These are phyloP conservation scores for Sebastes hubbsi DNA, from an alignment of 2,797 vertebrate genomes.

Conservation along the genomic window DNA sequence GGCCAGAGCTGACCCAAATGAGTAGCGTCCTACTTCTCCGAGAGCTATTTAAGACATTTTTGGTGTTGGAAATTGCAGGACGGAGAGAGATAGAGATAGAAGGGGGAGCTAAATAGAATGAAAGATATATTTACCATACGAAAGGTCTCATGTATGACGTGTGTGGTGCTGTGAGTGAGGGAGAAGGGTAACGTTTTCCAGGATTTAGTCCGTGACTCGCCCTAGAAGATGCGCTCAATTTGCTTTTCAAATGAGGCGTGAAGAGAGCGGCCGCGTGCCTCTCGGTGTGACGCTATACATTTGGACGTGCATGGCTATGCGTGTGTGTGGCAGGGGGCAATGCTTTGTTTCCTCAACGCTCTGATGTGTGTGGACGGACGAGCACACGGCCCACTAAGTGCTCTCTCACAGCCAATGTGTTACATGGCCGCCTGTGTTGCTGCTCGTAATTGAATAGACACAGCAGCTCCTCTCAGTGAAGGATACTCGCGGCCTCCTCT, in stretches of 20 bases:
- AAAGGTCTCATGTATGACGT: slow-evolving; percentile 45
- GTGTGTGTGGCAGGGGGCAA: slow-evolving; percentile 39
- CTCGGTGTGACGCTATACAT: slow-evolving; percentile 62
- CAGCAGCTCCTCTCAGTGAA: slow-evolving; percentile 59
- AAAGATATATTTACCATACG: slow-evolving; percentile 71
- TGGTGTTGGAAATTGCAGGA: slow-evolving; percentile 75
- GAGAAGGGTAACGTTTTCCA: slow-evolving; percentile 66
- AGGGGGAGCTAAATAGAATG: slow-evolving; percentile 64
- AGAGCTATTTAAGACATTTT: slow-evolving; percentile 80
- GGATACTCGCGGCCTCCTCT: slow-evolving; percentile 56
- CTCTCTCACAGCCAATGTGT: slow-evolving; percentile 71
- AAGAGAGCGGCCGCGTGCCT: slow-evolving; percentile 62
- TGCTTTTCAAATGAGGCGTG: slow-evolving; percentile 84
- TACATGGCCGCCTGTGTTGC: slow-evolving; percentile 63
- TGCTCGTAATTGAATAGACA: slow-evolving; percentile 75
- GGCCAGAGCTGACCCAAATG: slow-evolving; percentile 87
- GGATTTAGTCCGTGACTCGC: slow-evolving; percentile 70
- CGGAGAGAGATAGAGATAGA: slow-evolving; percentile 64
- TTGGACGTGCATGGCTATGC: slow-evolving; percentile 54
- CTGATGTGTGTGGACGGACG: slow-evolving; percentile 74
- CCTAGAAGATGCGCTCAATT: slow-evolving; percentile 81
- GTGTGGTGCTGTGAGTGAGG: slow-evolving; percentile 48
- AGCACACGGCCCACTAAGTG: slow-evolving; percentile 69
- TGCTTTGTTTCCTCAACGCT: slow-evolving; percentile 69
- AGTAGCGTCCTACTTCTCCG: slow-evolving; percentile 78